Conservation (phyloP, 1,140 invertebrate species). For the Zaprionus ornatus region DNA sequence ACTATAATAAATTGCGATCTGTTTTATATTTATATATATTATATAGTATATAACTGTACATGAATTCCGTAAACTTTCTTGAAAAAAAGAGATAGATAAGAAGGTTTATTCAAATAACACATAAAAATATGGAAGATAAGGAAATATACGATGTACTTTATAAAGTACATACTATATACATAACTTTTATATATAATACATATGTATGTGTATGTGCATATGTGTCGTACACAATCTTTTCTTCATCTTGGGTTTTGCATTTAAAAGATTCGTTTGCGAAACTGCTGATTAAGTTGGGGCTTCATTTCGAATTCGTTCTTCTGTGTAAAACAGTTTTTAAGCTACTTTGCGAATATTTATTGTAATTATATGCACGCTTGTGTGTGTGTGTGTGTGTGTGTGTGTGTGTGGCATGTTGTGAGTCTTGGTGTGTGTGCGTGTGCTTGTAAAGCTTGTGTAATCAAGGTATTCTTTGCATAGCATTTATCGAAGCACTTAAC, state of each 20-base stretch:
- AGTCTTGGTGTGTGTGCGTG: neutral
- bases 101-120: too few relatives aligned
- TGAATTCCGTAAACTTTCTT: too few relatives aligned
- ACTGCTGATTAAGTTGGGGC: neutral
- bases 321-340: neutral
- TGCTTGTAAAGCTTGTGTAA: neutral
- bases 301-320: neutral
- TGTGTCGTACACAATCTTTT: too few relatives aligned
- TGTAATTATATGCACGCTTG: neutral
- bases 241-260: neutral
- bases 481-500: slow-evolving; percentile 11
- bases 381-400: neutral
- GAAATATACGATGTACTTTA: too few relatives aligned
- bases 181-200: neutral
- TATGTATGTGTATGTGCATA: neutral
- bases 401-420: neutral
- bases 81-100: too few relatives aligned
- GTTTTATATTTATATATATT: too few relatives aligned
- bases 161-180: too few relatives aligned
- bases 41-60: too few relatives aligned
- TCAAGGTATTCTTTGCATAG: neutral
- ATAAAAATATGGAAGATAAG: too few relatives aligned
- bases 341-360: neutral
- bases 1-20: too few relatives aligned
- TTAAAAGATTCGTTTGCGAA: neutral